Percentiles rank a stretch among this genome's conserved stretches.
These are phyloP conservation scores for Lissonota sp. DNA, from an alignment of 2,888 invertebrate species.

Conservation along the genomic window DNA sequence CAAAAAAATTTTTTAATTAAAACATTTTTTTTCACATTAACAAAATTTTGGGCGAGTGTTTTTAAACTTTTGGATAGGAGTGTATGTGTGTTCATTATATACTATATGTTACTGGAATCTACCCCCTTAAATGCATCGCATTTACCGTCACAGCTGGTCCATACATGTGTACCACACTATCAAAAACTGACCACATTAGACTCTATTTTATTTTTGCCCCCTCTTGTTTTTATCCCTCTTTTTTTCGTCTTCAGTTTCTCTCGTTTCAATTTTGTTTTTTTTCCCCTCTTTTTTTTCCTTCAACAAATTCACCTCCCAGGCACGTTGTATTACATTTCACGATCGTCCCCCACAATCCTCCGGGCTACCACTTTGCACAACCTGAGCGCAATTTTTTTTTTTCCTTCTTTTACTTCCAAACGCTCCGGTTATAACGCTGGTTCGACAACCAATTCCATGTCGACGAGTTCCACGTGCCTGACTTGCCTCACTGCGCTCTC, in stretches of 20 bases:
- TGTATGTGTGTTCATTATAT: not conserved
- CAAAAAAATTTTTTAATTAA: too few relatives aligned
- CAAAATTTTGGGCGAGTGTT: too few relatives aligned
- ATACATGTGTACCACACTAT: conserved; percentile 5
- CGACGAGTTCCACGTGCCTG: conserved; percentile 43
- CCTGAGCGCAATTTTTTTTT: conserved; percentile 4
- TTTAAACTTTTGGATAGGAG: conserved; percentile 7
- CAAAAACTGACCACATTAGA: conserved; percentile 38
- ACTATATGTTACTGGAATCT: conserved; percentile 11
- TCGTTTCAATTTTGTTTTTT: conserved; percentile 26
- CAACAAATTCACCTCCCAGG: conserved; percentile 38
- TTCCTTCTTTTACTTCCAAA: not conserved
- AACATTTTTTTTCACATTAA: too few relatives aligned
- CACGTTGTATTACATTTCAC: conserved; percentile 63
- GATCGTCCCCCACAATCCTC: conserved; percentile 28
- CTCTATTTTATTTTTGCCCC: not conserved
- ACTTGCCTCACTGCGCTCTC: not conserved
- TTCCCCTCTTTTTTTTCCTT: not conserved
- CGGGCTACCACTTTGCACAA: conserved; percentile 43
- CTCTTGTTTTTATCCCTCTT: not conserved
- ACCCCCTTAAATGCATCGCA: conserved; percentile 35
- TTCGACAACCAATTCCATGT: conserved; percentile 65
- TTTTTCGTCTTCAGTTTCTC: conserved; percentile 1
- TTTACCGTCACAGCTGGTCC: conserved; percentile 51
- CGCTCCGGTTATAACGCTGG: conserved; percentile 26